Base-by-base conservation (phyloP, 2,113 vertebrate species). In the Urocolius indicus region DNA sequence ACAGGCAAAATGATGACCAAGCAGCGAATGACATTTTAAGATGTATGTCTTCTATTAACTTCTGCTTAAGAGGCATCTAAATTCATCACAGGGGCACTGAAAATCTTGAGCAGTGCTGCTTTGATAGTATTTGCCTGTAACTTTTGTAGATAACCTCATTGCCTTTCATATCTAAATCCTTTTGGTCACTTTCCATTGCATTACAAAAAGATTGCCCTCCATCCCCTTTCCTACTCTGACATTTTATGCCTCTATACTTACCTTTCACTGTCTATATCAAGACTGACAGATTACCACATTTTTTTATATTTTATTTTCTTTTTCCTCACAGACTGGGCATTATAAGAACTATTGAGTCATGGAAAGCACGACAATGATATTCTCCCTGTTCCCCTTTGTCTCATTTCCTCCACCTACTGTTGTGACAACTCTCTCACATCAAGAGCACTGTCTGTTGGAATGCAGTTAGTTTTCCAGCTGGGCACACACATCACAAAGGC, bases 401-500 rank as follows among this genome's bases (percentile, higher is more conserved):
- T 94, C 19, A 12, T 80, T 80, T 90, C 48, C 14, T 88, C 41
- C 34, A 34, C n/a, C 51, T 81, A 34, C 34, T 58, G 16, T 54
- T 36, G 38, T 27, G 54, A 71, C 22, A 79, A 23, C 9, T 58
- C 16, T 16, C 18, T 16, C 15, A n/a, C 5, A 8, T 54, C 1
- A 2, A 45, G 24, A 73, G 43, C 30, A 68, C 21, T 71, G 90
- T 74, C 68, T 66, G 16, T n/a, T 66, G 63, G 49, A 90, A n/a
- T 3, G 4, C 46, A 16, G 3, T 7, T 30, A 32, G n/a, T 69
- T 92, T 93, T 93, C 67, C 79, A 80, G 24, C 59, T 84, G 4
- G 46, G 34, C 29, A 49, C 21, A 14, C 1, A 0, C 36, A 13
- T 79, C 0, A 0, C 61, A 36, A 85, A 32, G 58, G 41, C 13